A percentile compares a stretch with the other conserved stretches of the same genome.
phyloP scores from a whole-genome alignment of 2,888 invertebrate genomes.

The Epistrophe grossulariae region DNA sequence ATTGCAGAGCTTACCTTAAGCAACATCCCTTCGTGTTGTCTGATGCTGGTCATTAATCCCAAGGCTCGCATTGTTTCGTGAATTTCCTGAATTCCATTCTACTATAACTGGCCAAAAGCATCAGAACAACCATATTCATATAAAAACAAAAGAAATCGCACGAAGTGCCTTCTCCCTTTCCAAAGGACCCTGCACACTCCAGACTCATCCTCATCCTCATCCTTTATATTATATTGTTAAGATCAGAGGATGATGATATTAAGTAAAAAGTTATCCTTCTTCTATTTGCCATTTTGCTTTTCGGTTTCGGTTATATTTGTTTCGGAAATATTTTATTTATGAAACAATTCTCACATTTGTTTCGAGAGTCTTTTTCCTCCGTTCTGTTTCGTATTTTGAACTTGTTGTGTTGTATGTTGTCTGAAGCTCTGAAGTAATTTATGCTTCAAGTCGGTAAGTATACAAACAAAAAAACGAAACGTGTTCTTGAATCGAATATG shows the following conservation, averaged over 20 bases:
- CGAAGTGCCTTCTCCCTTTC: conserved; percentile 19
- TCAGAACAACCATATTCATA: conserved; percentile 37
- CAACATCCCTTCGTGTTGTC: conserved; percentile 42
- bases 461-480: conserved; percentile 46
- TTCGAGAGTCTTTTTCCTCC: conserved; percentile 40
- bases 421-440: conserved; percentile 68
- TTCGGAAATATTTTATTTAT: conserved; percentile 75
- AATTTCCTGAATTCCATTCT: conserved; percentile 29
- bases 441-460: conserved; percentile 39
- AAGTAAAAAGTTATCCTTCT: conserved; percentile 60
- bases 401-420: conserved; percentile 11
- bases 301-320: conserved; percentile 54
- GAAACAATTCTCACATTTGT: conserved; percentile 74
- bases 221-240: background rate
- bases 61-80: conserved; percentile 52
- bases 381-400: conserved; percentile 11
- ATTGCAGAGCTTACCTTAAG: conserved; percentile 38
- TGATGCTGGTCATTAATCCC: conserved; percentile 67
- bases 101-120: background rate
- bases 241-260: conserved; percentile 59
- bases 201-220: background rate
- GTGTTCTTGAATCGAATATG: conserved; percentile 36
- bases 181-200: background rate
- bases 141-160: conserved; percentile 30
- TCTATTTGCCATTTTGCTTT: conserved; percentile 26